These are phyloP conservation scores for Rhea pennata DNA, from an alignment of 2,113 vertebrate genomes.

Conservation along the genomic window DNA sequence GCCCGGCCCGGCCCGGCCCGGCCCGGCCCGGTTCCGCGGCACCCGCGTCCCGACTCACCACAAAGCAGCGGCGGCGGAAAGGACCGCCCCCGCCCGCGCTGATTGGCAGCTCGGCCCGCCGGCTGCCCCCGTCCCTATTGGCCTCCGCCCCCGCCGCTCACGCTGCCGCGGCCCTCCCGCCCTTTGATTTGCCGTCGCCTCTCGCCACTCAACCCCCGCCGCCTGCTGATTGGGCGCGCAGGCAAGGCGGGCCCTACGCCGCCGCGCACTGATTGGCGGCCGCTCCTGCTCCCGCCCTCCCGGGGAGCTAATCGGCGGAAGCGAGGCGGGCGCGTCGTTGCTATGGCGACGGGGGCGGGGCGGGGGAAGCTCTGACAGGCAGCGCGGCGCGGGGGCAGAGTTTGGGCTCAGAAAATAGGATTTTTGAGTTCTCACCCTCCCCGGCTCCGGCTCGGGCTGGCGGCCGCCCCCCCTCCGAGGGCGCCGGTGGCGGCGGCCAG, in stretches of 20 bases:
- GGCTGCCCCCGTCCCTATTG: accelerated
- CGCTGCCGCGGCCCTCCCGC: accelerated
- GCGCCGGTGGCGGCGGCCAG: too few species aligned
- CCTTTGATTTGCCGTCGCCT: accelerated
- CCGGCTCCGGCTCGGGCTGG: too few species aligned
- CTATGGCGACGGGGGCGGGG: not conserved
- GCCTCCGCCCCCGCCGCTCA: accelerated
- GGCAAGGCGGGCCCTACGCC: not conserved
- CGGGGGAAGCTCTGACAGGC: not conserved
- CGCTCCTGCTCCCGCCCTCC: not conserved
- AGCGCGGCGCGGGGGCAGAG: not conserved
- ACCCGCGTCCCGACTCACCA: constrained; percentile 24
- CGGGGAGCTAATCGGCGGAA: not conserved
- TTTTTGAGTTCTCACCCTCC: too few species aligned
- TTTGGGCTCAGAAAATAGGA: too few species aligned
- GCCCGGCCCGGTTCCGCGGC: not conserved
- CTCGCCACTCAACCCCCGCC: accelerated
- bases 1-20: too few species aligned
- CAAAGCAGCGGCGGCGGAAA: constrained; percentile 18
- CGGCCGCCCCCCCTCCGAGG: too few species aligned
- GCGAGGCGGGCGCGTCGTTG: not conserved
- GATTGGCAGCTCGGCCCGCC: not conserved
- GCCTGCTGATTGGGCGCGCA: not conserved
- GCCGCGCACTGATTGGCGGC: not conserved
- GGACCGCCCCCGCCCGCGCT: not conserved